Conservation (phyloP, 1,140 invertebrate species). For the Zaprionus gabonicus region DNA sequence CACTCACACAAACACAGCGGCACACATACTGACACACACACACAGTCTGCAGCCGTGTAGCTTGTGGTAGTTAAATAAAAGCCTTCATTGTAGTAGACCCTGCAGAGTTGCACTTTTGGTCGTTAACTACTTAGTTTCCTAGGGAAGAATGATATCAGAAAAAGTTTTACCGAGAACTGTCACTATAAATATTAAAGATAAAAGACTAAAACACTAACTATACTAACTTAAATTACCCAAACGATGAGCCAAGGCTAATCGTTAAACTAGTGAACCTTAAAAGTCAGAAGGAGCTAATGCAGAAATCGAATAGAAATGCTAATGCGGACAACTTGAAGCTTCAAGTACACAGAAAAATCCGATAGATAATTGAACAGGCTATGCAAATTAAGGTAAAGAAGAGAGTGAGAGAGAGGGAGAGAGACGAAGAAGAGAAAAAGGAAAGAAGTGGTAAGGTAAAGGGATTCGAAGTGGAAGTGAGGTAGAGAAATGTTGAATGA, state of each 20-base stretch:
- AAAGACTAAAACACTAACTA: no score
- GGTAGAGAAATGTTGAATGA: neutral
- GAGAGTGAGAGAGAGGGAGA: slow-evolving; percentile 6
- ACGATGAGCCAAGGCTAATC: no score
- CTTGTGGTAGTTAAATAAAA: slow-evolving; percentile 8
- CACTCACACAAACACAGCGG: neutral
- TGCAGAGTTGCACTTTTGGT: neutral
- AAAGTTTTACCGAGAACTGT: neutral
- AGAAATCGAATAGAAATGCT: neutral
- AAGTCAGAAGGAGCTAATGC: neutral
- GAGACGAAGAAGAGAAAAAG: no score
- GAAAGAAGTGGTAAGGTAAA: slow-evolving; percentile 3
- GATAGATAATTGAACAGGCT: slow-evolving; percentile 21
- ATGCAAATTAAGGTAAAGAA: slow-evolving; percentile 39
- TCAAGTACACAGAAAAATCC: neutral
- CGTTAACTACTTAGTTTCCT: neutral
- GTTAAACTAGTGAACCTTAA: neutral
- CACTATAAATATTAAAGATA: neutral
- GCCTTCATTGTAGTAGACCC: slow-evolving; percentile 5
- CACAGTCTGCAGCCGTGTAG: slow-evolving; percentile 13
- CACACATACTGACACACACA: neutral
- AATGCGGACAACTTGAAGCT: neutral
- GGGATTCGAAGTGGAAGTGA: neutral
- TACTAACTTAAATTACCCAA: no score
- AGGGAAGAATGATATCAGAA: neutral